Percentiles rank a stretch among this genome's conserved stretches.
These are phyloP conservation scores for Telenomus remus DNA, from an alignment of 1,140 invertebrate genomes.

Conservation along the genomic window DNA sequence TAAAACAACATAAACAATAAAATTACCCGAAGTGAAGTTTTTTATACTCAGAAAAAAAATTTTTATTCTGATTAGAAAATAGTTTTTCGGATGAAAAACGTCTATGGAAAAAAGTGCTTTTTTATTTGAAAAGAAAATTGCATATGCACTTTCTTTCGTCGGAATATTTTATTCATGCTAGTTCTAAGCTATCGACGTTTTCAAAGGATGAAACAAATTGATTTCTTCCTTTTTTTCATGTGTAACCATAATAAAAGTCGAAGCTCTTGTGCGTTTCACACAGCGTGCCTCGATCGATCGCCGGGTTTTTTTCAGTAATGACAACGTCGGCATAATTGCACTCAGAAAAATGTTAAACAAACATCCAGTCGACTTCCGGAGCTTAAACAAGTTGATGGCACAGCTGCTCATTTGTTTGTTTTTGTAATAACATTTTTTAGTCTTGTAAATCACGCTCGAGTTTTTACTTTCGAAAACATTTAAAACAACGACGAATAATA, in stretches of 20 bases:
- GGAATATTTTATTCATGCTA: background rate
- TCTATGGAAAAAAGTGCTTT: background rate
- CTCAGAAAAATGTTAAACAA: slow-evolving; percentile 29
- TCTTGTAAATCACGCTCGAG: too few relatives aligned
- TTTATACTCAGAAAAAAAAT: too few relatives aligned
- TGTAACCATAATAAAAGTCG: slow-evolving; percentile 48
- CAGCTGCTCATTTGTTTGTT: too few relatives aligned
- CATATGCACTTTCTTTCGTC: background rate
- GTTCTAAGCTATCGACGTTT: slow-evolving; percentile 11
- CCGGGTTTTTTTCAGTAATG: slow-evolving; percentile 27
- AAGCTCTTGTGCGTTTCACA: slow-evolving; percentile 16
- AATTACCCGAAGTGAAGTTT: too few relatives aligned
- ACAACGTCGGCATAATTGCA: slow-evolving; percentile 30
- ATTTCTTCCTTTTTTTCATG: slow-evolving; percentile 26
- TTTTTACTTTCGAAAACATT: too few relatives aligned
- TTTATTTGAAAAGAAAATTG: background rate
- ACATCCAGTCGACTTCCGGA: slow-evolving; percentile 25
- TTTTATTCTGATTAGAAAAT: too few relatives aligned
- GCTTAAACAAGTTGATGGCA: slow-evolving; percentile 22
- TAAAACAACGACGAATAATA: too few relatives aligned
- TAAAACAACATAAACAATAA: too few relatives aligned
- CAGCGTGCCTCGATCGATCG: slow-evolving; percentile 33
- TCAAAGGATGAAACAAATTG: slow-evolving; percentile 25
- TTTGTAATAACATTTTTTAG: too few relatives aligned
- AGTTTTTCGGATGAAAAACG: background rate